Evolutionary conservation across 2,113 vertebrate genomes (phyloP), one percentile per base, ranked within the genome.

Genomic region (Tachycineta bicolor): DNA sequence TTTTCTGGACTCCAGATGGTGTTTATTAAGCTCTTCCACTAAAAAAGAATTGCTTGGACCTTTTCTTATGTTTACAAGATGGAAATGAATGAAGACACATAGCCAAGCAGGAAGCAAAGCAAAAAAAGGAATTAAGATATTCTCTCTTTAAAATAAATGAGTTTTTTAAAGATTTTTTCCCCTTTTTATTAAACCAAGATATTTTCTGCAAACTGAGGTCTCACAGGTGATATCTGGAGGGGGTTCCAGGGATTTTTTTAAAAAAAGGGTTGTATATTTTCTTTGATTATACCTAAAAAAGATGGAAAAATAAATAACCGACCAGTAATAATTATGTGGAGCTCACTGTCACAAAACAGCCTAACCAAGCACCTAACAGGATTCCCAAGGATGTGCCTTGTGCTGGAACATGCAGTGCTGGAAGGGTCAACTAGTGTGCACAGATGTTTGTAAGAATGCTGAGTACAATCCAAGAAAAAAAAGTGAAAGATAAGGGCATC

Each of bases 1-100:
- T 85, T 80, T 17, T 62, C 63, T 88, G 59, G n/a, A 88, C 79
- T 93, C 88, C 96, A 97, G 92, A 85, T 97, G 94, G 90, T 97
- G 94, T 95, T 97, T 92, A 94, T 59, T 69, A 63, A 90, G 43
- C 41, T 86, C 43, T 88, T 90, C 50, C 4, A 4, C 79, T 25
- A 25, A 84, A 90, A 90, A 84, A 73, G 68, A 70, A 62, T 33
- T n/a, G 26, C 41, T 94, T 69, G 82, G 90, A 73, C 37, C 2
- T 91, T 60, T 87, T 39, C 53, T 80, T 73, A 15, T 46, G 23
- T 79, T 96, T 90, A 10, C 24, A 83, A 86, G 67, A 80, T 65
- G 44, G 64, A 94, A 83, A 85, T 64, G 12, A 81, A 63, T 28
- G 10, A 79, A 71, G 65, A 64, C 16, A n/a, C 5, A 7, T 33